Percentiles rank a stretch among this genome's conserved stretches.
These are phyloP conservation scores for Achatina immaculata DNA, from an alignment of 1,140 invertebrate species.

Conservation along the genomic window DNA sequence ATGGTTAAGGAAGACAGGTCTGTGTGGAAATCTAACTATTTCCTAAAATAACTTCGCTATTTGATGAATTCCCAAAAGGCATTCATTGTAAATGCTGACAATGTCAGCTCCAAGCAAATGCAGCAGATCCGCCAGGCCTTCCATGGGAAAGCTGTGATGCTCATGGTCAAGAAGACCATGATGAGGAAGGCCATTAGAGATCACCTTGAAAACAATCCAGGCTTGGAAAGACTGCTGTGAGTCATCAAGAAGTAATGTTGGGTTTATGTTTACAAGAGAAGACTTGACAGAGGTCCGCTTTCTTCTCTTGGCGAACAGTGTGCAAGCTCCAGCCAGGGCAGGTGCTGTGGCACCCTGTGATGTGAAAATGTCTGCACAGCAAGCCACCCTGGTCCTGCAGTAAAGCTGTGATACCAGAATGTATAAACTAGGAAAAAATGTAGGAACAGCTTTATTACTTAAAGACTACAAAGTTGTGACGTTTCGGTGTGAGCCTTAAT, in stretches of 20 bases:
- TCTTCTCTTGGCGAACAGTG: conserved; percentile 91
- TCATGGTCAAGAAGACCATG: conserved; percentile 99
- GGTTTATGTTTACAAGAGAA: conserved; percentile 97
- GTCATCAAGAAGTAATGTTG: conserved; percentile 98
- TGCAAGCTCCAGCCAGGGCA: conserved; percentile 90
- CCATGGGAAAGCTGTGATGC: conserved; percentile 86
- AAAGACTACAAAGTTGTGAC: too few species aligned
- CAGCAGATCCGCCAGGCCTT: conserved; percentile 97
- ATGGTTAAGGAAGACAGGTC: conserved; percentile 99
- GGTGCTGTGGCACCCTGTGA: conserved; percentile 96
- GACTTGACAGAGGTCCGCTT: conserved; percentile 95
- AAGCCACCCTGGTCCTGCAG: too few species aligned
- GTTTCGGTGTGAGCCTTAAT: too few species aligned
- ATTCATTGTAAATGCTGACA: conserved; percentile 98
- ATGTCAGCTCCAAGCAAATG: conserved; percentile 99
- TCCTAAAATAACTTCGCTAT: conserved; percentile 91
- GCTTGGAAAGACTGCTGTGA: conserved; percentile 89
- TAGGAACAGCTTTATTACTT: too few species aligned
- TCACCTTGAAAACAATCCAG: conserved; percentile 93
- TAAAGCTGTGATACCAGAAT: too few species aligned
- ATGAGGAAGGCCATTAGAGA: conserved; percentile 99
- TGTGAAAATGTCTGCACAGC: conserved; percentile 97
- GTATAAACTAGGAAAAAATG: too few species aligned
- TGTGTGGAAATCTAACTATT: conserved; percentile 98
- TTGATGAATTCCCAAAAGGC: conserved; percentile 98